Percentiles rank a stretch among this genome's conserved stretches.
These are phyloP conservation scores for Heliconius charithonia DNA, from an alignment of 2,888 invertebrate genomes.

Conservation along the genomic window DNA sequence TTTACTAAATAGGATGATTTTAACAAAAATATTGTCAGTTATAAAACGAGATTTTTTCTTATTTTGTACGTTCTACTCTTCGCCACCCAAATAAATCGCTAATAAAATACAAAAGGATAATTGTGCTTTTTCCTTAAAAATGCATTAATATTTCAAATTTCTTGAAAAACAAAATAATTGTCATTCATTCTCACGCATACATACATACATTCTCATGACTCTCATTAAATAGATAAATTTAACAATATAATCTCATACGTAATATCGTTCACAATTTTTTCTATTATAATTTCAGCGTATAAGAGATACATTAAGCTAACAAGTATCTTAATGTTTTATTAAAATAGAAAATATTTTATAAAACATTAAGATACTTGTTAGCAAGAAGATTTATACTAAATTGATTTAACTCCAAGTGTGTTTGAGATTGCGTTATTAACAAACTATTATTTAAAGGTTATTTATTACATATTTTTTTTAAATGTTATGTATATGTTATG, in stretches of 20 bases:
- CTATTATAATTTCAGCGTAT: background rate
- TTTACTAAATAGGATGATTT: background rate
- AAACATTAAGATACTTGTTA: no score
- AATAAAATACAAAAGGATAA: no score
- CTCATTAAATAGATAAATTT: background rate
- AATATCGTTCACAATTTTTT: background rate
- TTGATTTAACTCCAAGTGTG: background rate
- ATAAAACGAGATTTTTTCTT: no score
- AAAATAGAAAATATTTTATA: background rate
- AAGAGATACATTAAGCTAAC: background rate
- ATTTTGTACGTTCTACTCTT: no score
- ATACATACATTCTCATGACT: no score
- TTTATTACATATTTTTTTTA: no score
- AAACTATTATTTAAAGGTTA: background rate
- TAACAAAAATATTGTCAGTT: background rate
- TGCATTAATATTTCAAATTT: background rate
- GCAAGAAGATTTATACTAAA: background rate
- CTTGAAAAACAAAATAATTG: background rate
- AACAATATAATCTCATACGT: background rate
- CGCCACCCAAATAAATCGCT: no score
- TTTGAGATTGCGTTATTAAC: background rate
- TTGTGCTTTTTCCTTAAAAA: no score
- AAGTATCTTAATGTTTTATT: background rate
- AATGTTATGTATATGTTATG: no score
- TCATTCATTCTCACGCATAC: no score